Base-by-base conservation (phyloP, 2,797 vertebrate genomes). In the Eulemur mongoz region DNA sequence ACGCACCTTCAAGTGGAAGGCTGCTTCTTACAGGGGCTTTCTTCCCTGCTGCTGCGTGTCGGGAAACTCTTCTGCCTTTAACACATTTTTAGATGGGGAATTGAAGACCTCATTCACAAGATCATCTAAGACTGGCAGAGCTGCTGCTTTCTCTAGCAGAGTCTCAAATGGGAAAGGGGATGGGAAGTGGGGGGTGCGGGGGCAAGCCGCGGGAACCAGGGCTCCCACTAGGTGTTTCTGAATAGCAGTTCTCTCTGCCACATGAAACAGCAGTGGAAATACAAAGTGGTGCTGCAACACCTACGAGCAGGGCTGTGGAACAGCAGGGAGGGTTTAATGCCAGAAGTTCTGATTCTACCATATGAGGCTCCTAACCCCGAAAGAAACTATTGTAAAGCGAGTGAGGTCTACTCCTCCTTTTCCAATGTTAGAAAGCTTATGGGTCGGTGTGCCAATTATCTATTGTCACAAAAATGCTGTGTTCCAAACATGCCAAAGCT, bases 11-110 rank as follows among this genome's bases (percentile, higher is more conserved):
- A 96, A 95, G 40, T 94, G 20, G 48, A 91, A 95, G 91, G 80
- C 65, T 54, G 82, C 85, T 97, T 97, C 88, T 38, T 50, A 35
- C 59, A 86, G 45, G 27, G 85, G 85, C 48, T 94, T 72, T 97
- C 32, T 94, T 95, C 89, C 63, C 3, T 93, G 15, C 54, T 94
- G 45, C 30, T 73, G 32, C 20, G 4, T 85, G 38, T 91, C 9
- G 1, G 4, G 38, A 95, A 96, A 93, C 13, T 54, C 15, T 70
- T 76, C 48, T 93, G 72, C 65, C 50, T 95, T 91, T 75, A 94
- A 89, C 69, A 91, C 70, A 73, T 91, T 87, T 90, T 92, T 78
- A 79, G 72, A 82, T 80, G 35, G 4, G 22, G 13, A 92, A 91
- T 3, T 94, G 76, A 95, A 79, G 65, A 82, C 38, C 11, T 89